A percentile compares a stretch with the other conserved stretches of the same genome.
phyloP scores from a whole-genome alignment of 1,140 invertebrate species.

The Brachionus rotundiformis region DNA sequence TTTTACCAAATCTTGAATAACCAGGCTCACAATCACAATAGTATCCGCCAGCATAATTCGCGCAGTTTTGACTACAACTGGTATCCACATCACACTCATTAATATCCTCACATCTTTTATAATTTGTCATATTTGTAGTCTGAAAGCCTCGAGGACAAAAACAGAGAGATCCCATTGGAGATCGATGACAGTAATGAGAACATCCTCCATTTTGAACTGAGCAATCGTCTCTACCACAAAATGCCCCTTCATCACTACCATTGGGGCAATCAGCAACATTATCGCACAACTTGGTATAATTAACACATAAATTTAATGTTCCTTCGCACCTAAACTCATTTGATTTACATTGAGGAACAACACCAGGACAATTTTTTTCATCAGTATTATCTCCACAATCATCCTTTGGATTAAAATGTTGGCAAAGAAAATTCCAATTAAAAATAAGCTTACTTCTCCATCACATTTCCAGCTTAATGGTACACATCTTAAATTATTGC shows the following conservation, averaged over 20 bases:
- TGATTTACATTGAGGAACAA: not conserved
- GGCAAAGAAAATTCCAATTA: not conserved
- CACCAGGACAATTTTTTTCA: conserved; percentile 54
- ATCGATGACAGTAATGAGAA: conserved; percentile 82
- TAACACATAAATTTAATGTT: conserved; percentile 58
- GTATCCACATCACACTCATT: conserved; percentile 85
- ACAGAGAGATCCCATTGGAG: conserved; percentile 83
- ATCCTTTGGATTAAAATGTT: conserved; percentile 47
- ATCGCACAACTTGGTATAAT: conserved; percentile 55
- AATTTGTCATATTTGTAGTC: conserved; percentile 18
- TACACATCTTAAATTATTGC: conserved; percentile 69
- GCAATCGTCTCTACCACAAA: conserved; percentile 57
- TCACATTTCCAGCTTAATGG: conserved; percentile 71
- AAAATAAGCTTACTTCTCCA: conserved; percentile 51
- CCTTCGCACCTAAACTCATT: conserved; percentile 71
- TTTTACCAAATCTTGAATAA: conserved; percentile 78
- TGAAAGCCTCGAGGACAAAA: conserved; percentile 75
- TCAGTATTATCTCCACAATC: conserved; percentile 58
- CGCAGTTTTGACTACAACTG: conserved; percentile 90
- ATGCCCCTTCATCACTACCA: conserved; percentile 81
- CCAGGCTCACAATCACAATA: conserved; percentile 92
- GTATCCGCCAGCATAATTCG: conserved; percentile 89
- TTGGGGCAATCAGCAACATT: conserved; percentile 81
- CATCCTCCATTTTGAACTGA: conserved; percentile 68
- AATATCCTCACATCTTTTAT: conserved; percentile 70